These are phyloP conservation scores for Lasioglossum oenotherae DNA, from an alignment of 2,888 invertebrate species.

Conservation along the genomic window DNA sequence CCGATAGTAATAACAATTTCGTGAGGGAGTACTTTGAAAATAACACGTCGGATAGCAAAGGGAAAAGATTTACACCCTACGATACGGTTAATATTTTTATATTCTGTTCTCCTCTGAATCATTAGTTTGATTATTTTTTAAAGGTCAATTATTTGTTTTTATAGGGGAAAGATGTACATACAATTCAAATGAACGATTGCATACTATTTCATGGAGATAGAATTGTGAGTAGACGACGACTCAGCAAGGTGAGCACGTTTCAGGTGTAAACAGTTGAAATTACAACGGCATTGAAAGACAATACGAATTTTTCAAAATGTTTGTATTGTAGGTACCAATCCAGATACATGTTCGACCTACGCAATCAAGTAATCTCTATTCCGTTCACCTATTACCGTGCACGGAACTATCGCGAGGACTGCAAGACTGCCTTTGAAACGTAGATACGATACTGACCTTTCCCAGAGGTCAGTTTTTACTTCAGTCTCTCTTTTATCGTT, in stretches of 20 bases:
- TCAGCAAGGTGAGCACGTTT: conserved; percentile 71
- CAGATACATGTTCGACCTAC: conserved; percentile 71
- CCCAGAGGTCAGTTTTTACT: conserved; percentile 21
- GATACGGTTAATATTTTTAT: conserved; percentile 34
- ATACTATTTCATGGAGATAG: conserved; percentile 76
- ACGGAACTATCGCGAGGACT: conserved; percentile 77
- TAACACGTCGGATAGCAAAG: not conserved
- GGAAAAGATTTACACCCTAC: not conserved
- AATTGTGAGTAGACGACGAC: conserved; percentile 76
- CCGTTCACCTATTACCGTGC: conserved; percentile 69
- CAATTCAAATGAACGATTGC: conserved; percentile 39
- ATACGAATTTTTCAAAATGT: conserved; percentile 35
- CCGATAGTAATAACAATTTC: conserved; percentile 31
- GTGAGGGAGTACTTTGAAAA: not conserved
- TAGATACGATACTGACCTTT: conserved; percentile 24
- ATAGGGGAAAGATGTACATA: conserved; percentile 37
- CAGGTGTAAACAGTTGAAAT: not conserved
- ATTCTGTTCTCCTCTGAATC: not conserved
- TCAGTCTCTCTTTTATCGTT: conserved; percentile 23
- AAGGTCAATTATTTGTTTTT: conserved; percentile 1
- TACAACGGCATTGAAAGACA: conserved; percentile 8
- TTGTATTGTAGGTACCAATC: conserved; percentile 75
- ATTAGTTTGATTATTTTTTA: not conserved
- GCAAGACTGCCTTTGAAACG: conserved; percentile 75
- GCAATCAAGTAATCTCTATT: conserved; percentile 74